Evolutionary conservation across 2,113 vertebrate genomes (phyloP).

Genomic region (Haliaeetus leucogaster): DNA sequence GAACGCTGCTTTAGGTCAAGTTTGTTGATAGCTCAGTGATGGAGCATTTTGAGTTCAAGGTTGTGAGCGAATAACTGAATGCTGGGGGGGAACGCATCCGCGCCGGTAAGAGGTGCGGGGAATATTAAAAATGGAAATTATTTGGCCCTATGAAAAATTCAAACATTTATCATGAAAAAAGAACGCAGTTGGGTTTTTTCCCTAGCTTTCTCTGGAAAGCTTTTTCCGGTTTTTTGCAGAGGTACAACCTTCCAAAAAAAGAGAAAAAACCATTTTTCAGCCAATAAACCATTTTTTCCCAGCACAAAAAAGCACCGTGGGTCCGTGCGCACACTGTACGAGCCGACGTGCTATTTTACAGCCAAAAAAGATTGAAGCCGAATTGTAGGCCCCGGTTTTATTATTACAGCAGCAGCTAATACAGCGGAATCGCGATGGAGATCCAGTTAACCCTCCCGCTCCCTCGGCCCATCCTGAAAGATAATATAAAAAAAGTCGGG

Average conservation of each 20-base stretch:
- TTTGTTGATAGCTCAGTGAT: conserved; percentile 21
- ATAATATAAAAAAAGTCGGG: background rate
- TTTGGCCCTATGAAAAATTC: background rate
- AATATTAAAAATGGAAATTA: background rate
- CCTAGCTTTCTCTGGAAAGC: background rate
- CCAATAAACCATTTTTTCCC: background rate
- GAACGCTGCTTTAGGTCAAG: conserved; percentile 13
- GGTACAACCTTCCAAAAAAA: background rate
- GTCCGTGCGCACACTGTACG: background rate
- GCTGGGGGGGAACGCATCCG: background rate
- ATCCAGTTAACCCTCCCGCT: background rate
- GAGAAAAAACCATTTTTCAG: background rate
- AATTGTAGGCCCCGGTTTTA: conserved; percentile 53
- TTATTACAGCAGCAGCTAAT: conserved; percentile 14
- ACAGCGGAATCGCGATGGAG: background rate
- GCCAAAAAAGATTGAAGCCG: background rate
- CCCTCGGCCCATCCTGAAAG: background rate
- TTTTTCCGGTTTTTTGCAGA: background rate
- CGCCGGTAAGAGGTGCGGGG: background rate
- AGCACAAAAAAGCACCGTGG: background rate
- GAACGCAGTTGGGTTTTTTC: background rate
- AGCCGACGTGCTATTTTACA: background rate
- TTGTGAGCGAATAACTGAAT: background rate
- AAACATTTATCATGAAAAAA: background rate
- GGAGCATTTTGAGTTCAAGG: conserved; percentile 26